Evolutionary conservation across 2,113 vertebrate genomes (phyloP).

Genomic region (Strix aluco): DNA sequence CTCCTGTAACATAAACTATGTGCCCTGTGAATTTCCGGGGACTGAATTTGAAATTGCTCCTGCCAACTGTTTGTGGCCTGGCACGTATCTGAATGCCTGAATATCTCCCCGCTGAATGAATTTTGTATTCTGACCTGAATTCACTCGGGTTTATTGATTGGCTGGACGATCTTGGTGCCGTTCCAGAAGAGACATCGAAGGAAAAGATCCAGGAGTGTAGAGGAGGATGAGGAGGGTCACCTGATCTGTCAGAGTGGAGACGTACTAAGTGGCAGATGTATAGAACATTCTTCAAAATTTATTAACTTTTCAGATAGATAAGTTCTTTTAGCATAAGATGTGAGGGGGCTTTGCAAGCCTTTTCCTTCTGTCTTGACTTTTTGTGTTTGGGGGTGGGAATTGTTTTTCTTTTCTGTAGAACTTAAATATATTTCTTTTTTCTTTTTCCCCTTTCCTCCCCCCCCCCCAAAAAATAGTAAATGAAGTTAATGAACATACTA

Average conservation of each 20-base stretch:
- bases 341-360: conserved; percentile 66
- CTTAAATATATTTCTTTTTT: conserved; percentile 17
- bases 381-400: conserved; percentile 26
- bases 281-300: conserved; percentile 90
- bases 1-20: conserved; percentile 99
- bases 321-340: conserved; percentile 70
- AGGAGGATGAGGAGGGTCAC: conserved; percentile 95
- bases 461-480: conserved; percentile 23
- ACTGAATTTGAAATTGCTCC: conserved; percentile 99
- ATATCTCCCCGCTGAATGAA: conserved; percentile 97
- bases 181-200: conserved; percentile 91
- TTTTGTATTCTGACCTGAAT: conserved; percentile 97
- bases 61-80: conserved; percentile 92
- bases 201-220: conserved; percentile 94
- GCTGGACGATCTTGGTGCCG: conserved; percentile 80
- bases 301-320: conserved; percentile 75
- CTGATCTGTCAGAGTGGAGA: conserved; percentile 98
- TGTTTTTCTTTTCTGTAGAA: conserved; percentile 55
- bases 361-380: conserved; percentile 51
- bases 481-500: conserved; percentile 58
- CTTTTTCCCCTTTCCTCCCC: neutral
- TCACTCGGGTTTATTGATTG: conserved; percentile 87
- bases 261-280: conserved; percentile 95
- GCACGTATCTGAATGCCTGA: conserved; percentile 89
- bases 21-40: conserved; percentile 98